Evolutionary conservation across 2,888 invertebrate genomes (phyloP), one percentile per base, ranked within the genome.

Genomic region (Drosophila paramelanica): DNA sequence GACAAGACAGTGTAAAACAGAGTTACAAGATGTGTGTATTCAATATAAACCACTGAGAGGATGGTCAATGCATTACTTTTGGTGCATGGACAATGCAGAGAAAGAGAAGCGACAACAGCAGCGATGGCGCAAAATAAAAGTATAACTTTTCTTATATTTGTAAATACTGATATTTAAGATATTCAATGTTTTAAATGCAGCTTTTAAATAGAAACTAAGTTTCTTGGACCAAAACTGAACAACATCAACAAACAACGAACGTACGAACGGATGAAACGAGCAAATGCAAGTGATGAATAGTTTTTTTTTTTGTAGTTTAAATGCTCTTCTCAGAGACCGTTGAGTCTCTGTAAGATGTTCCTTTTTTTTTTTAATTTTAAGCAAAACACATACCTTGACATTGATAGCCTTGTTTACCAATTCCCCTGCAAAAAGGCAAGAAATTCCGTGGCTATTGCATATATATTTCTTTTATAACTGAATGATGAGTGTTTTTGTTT

Each of bases 361-460:
- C 67, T 78, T 80, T 76, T 73, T 66, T 31, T 31, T 33, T 76
- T 73, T 66, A 79, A 85, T 75, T 85, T 84, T 62, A 84, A 84
- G 83, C 83, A 84, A 88, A 84, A 90, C 89, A 92, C 92, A 93
- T 95, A 97, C 97, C 97, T 97, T 98, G 98, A 94, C 98, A 98
- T 93, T 98, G 98, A 94, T 98, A 98, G 93, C 98, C 98, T 94
- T 98, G 98, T 94, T 98, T 98, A 93, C 98, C 98, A 93, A 98
- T 94, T 93, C 98, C 98, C 97, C 97, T 97, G 96, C 92, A 95
- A 95, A 88, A 93, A 92, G 93, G 93, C 92, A 93, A 93, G 92
- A 92, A 92, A 92, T 90, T 91, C 92, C 92, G 90, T 91, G 90
- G 90, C 92, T 91, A 88, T 88, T 92, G 92, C 76, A 79, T 79